Evolutionary conservation across 2,888 invertebrate genomes (phyloP), one percentile per base, ranked within the genome.

Genomic region (Hypsopygia costalis): DNA sequence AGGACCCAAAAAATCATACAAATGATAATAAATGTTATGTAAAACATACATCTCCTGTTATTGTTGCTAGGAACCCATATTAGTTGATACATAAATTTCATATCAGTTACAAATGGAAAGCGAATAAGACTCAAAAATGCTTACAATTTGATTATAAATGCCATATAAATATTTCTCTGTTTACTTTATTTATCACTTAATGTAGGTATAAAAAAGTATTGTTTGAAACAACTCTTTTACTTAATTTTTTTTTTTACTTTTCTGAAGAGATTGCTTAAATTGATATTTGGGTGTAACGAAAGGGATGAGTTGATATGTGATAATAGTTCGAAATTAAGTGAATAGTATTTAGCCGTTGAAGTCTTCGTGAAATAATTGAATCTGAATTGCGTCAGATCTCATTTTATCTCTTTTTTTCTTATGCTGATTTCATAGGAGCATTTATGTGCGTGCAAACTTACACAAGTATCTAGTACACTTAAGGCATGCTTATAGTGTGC

Each of bases 401-500:
- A 65, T 58, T 55, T 43, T 51, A 41, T 41, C 38, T 48, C 53
- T 54, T 32, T 5, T 40, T 46, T 43, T 54, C 29, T 30, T 34
- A 39, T 56, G 61, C 50, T 48, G 52, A 51, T 71, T 78, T 85
- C 81, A 83, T 85, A 78, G 83, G 66, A 81, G 82, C 81, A 81
- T 69, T 66, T 79, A 72, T 83, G 81, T 64, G 33, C 41, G 33
- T 38, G 41, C 42, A 43, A 38, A 41, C 16, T 3, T 16, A 16
- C 16, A 16, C 4, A 16, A n/a, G n/a, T n/a, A n/a, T n/a, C n/a
- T n/a, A n/a, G n/a, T n/a, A n/a, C n/a, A n/a, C n/a, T n/a, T n/a
- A n/a, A n/a, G n/a, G n/a, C n/a, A n/a, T n/a, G n/a, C n/a, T n/a
- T n/a, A n/a, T n/a, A n/a, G n/a, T n/a, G n/a, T n/a, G n/a, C n/a